Evolutionary conservation across 2,888 invertebrate species (phyloP), one percentile per base, ranked within the genome.

Genomic region (Fabriciana adippe): DNA sequence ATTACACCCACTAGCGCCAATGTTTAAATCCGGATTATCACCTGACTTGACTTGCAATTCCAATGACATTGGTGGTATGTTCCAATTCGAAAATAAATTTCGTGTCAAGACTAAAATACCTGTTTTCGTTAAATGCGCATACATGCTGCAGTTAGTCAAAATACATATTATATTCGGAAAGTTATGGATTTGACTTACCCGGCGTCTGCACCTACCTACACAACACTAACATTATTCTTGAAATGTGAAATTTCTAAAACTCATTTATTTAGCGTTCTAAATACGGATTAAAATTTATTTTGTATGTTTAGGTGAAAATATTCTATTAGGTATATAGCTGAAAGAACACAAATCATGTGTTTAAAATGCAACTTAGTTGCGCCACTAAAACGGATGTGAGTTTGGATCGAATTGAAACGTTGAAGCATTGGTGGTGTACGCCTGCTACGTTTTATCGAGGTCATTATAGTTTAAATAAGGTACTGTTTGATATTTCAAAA

Each of bases 1-100:
- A 74, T 76, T 70, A 73, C 76, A 76, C 71, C 71, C 74, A 75
- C 73, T 66, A 79, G 74, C 81, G 81, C 79, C 78, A 79, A 79
- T 72, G 75, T 78, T 80, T 83, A 83, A 78, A 80, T 83, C 76
- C 74, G 79, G 76, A 81, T 74, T 81, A 77, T 76, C 78, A 81
- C 78, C 79, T 80, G 82, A 79, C 77, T 63, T 69, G 65, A 61
- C 63, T 70, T 67, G 71, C 70, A 70, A 53, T 67, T 67, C 66
- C 68, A 64, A 68, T 70, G 75, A 72, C 73, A 71, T 71, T 66
- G 67, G 54, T 66, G 66, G 41, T 72, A 72, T 69, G 64, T 69
- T 72, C 56, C 55, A 65, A 65, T 67, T 66, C 61, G 26, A 66
- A 72, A 75, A 74, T 71, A 75, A 72, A 54, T 57, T 56, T 64